Evolutionary conservation across 1,140 invertebrate species (phyloP).

Genomic region (Periplaneta americana): DNA sequence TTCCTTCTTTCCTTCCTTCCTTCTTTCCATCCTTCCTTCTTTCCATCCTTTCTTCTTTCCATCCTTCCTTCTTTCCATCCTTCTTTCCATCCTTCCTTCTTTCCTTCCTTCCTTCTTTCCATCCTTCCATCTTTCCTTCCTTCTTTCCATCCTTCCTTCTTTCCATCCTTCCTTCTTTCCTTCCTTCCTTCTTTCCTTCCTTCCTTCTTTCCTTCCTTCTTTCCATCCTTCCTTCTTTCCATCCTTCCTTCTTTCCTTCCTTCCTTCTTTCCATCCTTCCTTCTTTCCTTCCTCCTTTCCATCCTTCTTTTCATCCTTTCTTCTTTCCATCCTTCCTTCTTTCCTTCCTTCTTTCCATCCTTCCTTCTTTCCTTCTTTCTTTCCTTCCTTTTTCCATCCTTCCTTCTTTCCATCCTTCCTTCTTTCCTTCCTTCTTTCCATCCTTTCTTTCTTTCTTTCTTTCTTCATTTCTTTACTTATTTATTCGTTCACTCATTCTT

Average conservation of each 20-base stretch:
- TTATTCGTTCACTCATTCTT: too few species aligned
- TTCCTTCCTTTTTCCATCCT: too few species aligned
- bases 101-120: constrained; percentile 1
- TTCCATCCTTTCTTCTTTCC: too few species aligned
- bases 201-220: constrained; percentile 12
- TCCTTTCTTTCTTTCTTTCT: constrained; percentile 2
- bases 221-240: constrained; percentile 10
- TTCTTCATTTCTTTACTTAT: not conserved
- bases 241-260: constrained; percentile 9
- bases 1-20: constrained; percentile 9
- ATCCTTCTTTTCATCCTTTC: too few species aligned
- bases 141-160: constrained; percentile 3
- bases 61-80: constrained; percentile 3
- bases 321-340: too few species aligned
- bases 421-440: constrained; percentile 2
- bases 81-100: constrained; percentile 1
- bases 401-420: constrained; percentile 5
- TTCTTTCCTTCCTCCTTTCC: constrained; percentile 8
- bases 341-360: constrained; percentile 4
- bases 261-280: constrained; percentile 3
- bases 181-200: constrained; percentile 5
- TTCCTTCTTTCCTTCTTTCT: constrained; percentile 8
- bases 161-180: constrained; percentile 4
- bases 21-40: constrained; percentile 8
- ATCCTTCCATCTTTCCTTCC: too few species aligned